These are phyloP conservation scores for Chionis minor DNA, from an alignment of 2,113 vertebrate species.

Conservation along the genomic window DNA sequence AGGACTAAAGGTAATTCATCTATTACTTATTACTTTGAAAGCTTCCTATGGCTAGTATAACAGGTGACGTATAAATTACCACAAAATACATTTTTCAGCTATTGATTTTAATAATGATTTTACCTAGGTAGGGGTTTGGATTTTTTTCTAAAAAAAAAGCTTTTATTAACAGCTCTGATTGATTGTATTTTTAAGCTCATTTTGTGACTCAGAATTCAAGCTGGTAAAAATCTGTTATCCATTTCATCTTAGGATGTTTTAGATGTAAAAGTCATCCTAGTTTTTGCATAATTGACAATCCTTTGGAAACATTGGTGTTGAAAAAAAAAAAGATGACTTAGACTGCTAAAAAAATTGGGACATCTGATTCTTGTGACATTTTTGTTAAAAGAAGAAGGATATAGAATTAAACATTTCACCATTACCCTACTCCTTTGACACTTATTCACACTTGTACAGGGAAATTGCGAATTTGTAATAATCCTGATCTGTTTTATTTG, in stretches of 20 bases:
- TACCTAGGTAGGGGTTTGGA: accelerated
- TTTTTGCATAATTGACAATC: background rate
- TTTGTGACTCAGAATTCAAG: background rate
- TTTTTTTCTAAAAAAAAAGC: background rate
- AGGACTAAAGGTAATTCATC: background rate
- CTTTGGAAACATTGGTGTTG: background rate
- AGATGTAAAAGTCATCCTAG: background rate
- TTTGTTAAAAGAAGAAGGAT: background rate
- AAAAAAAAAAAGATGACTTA: background rate
- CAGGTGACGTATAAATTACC: background rate
- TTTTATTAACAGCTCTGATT: background rate
- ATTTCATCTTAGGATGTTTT: background rate
- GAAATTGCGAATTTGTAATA: background rate
- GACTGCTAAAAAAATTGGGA: background rate
- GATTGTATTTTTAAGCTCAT: background rate
- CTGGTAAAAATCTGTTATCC: background rate
- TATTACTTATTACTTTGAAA: background rate
- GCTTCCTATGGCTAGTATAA: background rate
- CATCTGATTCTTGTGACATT: background rate
- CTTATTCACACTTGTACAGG: background rate
- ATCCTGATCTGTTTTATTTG: background rate
- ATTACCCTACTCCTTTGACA: background rate
- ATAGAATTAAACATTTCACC: background rate
- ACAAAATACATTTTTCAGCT: background rate
- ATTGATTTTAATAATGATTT: background rate